Evolutionary conservation across 2,113 vertebrate genomes (phyloP).

Genomic region (Rafetus swinhoei): DNA sequence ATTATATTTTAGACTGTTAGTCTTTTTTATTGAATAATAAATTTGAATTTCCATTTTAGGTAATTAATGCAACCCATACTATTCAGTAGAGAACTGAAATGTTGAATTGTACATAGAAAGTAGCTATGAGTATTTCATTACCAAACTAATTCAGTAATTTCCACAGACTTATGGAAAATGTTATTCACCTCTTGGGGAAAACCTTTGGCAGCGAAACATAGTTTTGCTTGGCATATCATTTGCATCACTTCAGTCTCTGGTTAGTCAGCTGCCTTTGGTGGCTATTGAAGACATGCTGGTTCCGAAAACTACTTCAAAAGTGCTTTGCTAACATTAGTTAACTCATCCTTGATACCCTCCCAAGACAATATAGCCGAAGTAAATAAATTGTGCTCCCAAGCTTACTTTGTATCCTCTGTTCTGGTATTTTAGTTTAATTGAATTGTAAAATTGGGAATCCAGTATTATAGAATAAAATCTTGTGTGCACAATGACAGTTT

Average conservation of each 20-base stretch:
- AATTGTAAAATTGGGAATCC: slow-evolving; percentile 20
- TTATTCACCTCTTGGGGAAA: slow-evolving; percentile 78
- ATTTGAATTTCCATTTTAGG: slow-evolving; percentile 71
- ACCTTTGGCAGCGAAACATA: slow-evolving; percentile 70
- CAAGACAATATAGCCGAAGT: slow-evolving; percentile 18
- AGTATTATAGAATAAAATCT: neutral
- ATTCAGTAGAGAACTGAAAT: slow-evolving; percentile 74
- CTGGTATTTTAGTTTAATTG: slow-evolving; percentile 40
- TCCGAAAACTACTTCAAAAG: slow-evolving; percentile 3
- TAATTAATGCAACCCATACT: slow-evolving; percentile 77
- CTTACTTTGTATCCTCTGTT: slow-evolving; percentile 52
- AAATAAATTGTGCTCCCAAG: slow-evolving; percentile 30
- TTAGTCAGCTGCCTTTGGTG: slow-evolving; percentile 49
- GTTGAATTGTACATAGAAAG: slow-evolving; percentile 77
- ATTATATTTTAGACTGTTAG: slow-evolving; percentile 68
- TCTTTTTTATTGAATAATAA: slow-evolving; percentile 79
- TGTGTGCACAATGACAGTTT: slow-evolving; percentile 28
- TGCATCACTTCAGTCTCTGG: slow-evolving; percentile 68
- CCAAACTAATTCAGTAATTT: slow-evolving; percentile 77
- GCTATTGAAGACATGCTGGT: slow-evolving; percentile 13
- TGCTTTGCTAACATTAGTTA: neutral
- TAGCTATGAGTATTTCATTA: slow-evolving; percentile 78
- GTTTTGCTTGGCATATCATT: slow-evolving; percentile 74
- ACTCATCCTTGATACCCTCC: neutral
- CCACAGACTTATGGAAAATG: slow-evolving; percentile 76